Evolutionary conservation across 2,888 invertebrate genomes (phyloP), one percentile per base, ranked within the genome.

Genomic region (Auanema freiburgensis): DNA sequence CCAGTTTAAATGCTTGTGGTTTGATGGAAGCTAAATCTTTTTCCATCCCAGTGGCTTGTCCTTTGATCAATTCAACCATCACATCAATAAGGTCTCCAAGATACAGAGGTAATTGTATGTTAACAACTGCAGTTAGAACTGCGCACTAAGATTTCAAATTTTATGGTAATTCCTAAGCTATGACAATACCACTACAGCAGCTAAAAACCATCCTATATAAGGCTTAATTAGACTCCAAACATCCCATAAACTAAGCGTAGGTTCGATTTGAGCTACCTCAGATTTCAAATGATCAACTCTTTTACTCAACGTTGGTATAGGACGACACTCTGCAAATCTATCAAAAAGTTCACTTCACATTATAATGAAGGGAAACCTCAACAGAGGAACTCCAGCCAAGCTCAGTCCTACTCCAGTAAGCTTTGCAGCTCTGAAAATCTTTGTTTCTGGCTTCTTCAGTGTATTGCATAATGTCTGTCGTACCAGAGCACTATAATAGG

Each of bases 1-100:
- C 51, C 10, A 76, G 63, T 44, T 69, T 67, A 4, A 64, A 14
- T 0, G 70, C 76, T 16, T 66, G 41, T 4, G 74, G 78, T 50
- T 77, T 75, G n/a, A 79, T 59, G 11, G 63, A 60, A 11, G 65
- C 59, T 18, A 79, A 63, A 54, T 72, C 69, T 4, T 60, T 60
- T 10, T 59, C 25, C 4, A 60, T 57, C 18, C 69, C 67, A 21
- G 70, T 66, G 40, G 67, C 62, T 18, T 77, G 72, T 44, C 71
- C 71, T 46, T 69, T 71, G 51, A 80, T 67, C 16, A 77, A 69
- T 21, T 68, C 70, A 5, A 77, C 78, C 50, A 81, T 80, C 8
- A 69, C 74, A 55, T 81, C 79, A 46, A 81, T 74, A 5, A 81
- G 61, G 14, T 79, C 72, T 8, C 81, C 81, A 14, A 81, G 72